These are phyloP conservation scores for Platyura marginata DNA, from an alignment of 1,140 invertebrate genomes.

Conservation along the genomic window DNA sequence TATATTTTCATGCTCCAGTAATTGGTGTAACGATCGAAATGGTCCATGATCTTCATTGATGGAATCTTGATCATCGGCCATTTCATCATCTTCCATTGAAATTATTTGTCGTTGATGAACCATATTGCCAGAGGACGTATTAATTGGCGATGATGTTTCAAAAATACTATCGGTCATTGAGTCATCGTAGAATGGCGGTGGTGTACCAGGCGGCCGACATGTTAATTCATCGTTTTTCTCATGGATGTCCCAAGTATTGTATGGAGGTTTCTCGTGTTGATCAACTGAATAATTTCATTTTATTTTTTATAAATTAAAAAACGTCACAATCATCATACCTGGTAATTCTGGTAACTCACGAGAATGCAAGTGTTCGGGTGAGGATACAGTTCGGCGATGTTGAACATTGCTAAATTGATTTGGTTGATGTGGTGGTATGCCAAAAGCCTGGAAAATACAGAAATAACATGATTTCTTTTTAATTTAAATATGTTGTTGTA, in stretches of 20 bases:
- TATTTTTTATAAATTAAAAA: too few relatives aligned
- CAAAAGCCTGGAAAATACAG: conserved; percentile 14
- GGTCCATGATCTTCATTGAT: conserved; percentile 55
- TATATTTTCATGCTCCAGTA: conserved; percentile 44
- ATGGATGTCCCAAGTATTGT: conserved; percentile 21
- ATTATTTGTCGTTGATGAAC: conserved; percentile 58
- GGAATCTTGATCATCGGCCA: conserved; percentile 64
- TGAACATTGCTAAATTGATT: conserved; percentile 13
- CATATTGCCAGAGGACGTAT: background rate
- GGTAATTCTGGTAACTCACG: conserved; percentile 8
- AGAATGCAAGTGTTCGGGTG: conserved; percentile 22
- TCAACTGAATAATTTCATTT: too few relatives aligned
- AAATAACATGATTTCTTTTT: too few relatives aligned
- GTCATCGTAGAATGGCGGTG: conserved; percentile 37
- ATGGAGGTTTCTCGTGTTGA: too few relatives aligned
- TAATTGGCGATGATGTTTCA: background rate
- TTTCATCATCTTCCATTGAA: conserved; percentile 88
- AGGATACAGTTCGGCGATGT: conserved; percentile 21
- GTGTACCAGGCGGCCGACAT: conserved; percentile 70
- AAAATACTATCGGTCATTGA: background rate
- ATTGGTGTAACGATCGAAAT: conserved; percentile 50
- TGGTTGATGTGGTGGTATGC: conserved; percentile 18
- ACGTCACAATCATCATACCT: too few relatives aligned
- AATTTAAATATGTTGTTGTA: too few relatives aligned
- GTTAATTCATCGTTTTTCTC: conserved; percentile 31